Conservation (phyloP, 2,888 invertebrate genomes). For the Nymphalis urticae region DNA sequence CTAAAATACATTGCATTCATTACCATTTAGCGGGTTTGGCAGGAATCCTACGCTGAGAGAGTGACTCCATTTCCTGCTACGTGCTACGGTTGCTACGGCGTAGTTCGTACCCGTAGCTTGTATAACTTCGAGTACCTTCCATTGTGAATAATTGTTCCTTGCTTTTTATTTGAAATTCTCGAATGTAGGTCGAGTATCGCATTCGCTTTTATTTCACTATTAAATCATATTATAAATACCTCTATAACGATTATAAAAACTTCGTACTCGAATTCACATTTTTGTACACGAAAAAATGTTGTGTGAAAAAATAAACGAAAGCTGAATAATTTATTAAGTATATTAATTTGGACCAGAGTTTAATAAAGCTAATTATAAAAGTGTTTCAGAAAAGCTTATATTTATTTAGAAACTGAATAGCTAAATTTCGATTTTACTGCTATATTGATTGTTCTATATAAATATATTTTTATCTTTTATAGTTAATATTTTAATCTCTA, state of each 20-base stretch:
- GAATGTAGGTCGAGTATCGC: slow-evolving; percentile 54
- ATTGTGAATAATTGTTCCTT: slow-evolving; percentile 63
- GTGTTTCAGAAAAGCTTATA: not conserved
- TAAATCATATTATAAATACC: slow-evolving; percentile 27
- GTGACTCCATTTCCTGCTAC: slow-evolving; percentile 74
- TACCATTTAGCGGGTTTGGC: slow-evolving; percentile 71
- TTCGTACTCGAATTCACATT: slow-evolving; percentile 11
- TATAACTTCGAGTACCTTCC: slow-evolving; percentile 60
- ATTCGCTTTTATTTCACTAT: slow-evolving; percentile 27
- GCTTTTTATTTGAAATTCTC: slow-evolving; percentile 52
- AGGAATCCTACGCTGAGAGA: slow-evolving; percentile 65
- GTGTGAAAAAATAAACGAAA: slow-evolving; percentile 17
- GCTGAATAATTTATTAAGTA: slow-evolving; percentile 19
- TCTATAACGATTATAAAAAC: slow-evolving; percentile 13
- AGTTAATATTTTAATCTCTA: too few species aligned
- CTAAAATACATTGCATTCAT: slow-evolving; percentile 64
- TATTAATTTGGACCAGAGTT: slow-evolving; percentile 16
- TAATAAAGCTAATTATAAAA: not conserved
- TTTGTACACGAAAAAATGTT: slow-evolving; percentile 17
- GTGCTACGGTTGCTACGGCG: slow-evolving; percentile 69
- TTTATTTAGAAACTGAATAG: not conserved
- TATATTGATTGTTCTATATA: not conserved
- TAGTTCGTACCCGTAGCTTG: slow-evolving; percentile 56
- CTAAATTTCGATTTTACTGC: not conserved
- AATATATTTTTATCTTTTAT: not conserved